These are phyloP conservation scores for Chiroxiphia lanceolata DNA, from an alignment of 2,797 vertebrate genomes.

Conservation along the genomic window DNA sequence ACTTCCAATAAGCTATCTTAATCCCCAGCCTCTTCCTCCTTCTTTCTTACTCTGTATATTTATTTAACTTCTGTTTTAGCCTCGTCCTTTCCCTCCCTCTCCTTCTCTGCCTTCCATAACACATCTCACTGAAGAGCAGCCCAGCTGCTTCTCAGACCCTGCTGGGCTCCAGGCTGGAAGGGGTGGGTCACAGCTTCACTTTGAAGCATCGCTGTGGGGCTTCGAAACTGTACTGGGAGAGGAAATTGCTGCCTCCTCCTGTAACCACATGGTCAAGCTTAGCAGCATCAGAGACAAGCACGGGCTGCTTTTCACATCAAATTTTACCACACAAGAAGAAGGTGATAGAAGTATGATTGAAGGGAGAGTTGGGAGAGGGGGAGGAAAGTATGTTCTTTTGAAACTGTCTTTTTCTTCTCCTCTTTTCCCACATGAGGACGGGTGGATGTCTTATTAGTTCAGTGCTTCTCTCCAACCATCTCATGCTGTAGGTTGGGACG, in stretches of 20 bases:
- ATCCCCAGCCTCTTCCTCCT: not conserved
- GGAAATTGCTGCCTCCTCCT: constrained; percentile 47
- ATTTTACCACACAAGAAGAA: constrained; percentile 42
- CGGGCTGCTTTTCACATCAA: constrained; percentile 3
- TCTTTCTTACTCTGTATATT: not conserved
- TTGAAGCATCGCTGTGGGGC: constrained; percentile 42
- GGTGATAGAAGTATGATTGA: not conserved
- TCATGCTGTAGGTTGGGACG: not conserved
- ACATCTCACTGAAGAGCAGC: not conserved
- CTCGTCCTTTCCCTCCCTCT: not conserved
- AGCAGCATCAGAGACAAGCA: not conserved
- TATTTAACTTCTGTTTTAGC: not conserved
- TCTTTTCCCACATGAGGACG: rapidly evolving
- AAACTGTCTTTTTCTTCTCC: not conserved
- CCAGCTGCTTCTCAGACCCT: constrained; percentile 30
- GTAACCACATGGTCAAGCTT: constrained; percentile 20
- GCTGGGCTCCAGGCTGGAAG: constrained; percentile 9
- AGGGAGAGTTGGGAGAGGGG: not conserved
- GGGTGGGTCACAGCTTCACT: not conserved
- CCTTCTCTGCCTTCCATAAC: not conserved
- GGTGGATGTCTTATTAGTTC: not conserved
- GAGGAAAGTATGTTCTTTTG: not conserved
- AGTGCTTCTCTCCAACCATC: not conserved
- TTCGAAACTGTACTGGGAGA: not conserved
- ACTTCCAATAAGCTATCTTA: not conserved